Evolutionary conservation across 2,888 invertebrate genomes (phyloP).

Genomic region (Hydriomena furcata): DNA sequence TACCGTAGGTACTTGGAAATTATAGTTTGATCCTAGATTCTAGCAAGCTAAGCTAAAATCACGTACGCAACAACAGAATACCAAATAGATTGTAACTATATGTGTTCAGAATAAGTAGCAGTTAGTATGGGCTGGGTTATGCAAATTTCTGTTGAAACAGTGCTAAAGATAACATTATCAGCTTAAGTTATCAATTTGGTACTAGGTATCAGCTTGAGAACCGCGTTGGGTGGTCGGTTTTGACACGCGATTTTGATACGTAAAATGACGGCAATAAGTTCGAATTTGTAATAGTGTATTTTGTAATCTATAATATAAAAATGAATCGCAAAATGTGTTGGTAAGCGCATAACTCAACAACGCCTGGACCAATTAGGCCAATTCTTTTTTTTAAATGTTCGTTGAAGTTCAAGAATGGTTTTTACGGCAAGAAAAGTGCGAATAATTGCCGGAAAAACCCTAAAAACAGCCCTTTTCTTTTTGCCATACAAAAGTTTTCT

Average conservation of each 20-base stretch:
- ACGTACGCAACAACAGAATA: slow-evolving; percentile 6
- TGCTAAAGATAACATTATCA: slow-evolving; percentile 58
- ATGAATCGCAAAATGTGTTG: too few relatives aligned
- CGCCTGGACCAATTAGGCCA: too few relatives aligned
- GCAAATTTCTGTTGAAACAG: slow-evolving; percentile 48
- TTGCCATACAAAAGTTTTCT: too few relatives aligned
- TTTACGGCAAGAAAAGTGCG: too few relatives aligned
- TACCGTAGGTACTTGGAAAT: too few relatives aligned
- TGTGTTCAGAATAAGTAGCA: background rate
- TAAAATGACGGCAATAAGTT: background rate
- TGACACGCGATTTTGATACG: slow-evolving; percentile 9
- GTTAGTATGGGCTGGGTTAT: slow-evolving; percentile 21
- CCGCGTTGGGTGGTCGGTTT: slow-evolving; percentile 50
- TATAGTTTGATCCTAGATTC: too few relatives aligned
- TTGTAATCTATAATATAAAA: background rate
- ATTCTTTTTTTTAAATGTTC: too few relatives aligned
- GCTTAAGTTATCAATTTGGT: slow-evolving; percentile 53
- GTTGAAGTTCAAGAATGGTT: too few relatives aligned
- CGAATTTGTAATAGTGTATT: background rate
- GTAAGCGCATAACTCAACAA: too few relatives aligned
- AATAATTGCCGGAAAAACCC: too few relatives aligned
- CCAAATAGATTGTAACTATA: background rate
- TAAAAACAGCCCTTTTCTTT: too few relatives aligned
- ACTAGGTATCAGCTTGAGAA: slow-evolving; percentile 49
- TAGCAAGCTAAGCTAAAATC: background rate